Evolutionary conservation across 2,113 vertebrate genomes (phyloP).

Genomic region (Crypturellus undulatus): DNA sequence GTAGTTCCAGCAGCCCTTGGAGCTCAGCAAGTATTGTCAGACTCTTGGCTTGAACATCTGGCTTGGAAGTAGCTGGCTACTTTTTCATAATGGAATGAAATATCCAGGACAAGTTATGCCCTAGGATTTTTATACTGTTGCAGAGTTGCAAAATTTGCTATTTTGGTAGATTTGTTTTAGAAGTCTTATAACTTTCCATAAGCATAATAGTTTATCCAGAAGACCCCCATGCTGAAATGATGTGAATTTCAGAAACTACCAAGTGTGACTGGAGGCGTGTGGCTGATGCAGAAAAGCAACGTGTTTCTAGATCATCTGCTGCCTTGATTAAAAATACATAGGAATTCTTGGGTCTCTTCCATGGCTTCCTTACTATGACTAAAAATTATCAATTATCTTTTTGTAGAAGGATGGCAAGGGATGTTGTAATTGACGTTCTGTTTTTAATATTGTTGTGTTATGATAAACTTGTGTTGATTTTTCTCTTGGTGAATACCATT

Average conservation of each 20-base stretch:
- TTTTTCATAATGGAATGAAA: not conserved
- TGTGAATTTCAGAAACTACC: not conserved
- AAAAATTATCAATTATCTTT: not conserved
- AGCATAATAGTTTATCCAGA: not conserved
- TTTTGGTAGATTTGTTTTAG: not conserved
- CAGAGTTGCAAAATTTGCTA: not conserved
- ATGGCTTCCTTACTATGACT: not conserved
- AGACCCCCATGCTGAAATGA: not conserved
- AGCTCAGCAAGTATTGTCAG: not conserved
- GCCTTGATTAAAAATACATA: not conserved
- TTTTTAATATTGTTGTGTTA: not conserved
- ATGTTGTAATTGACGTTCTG: not conserved
- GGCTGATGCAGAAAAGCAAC: not conserved
- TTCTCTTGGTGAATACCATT: not conserved
- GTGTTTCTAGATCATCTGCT: not conserved
- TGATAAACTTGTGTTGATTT: not conserved
- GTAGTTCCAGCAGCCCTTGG: not conserved
- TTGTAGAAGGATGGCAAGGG: not conserved
- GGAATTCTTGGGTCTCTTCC: not conserved
- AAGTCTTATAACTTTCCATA: not conserved
- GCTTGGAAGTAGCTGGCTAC: not conserved
- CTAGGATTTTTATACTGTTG: not conserved
- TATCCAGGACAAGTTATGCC: not conserved
- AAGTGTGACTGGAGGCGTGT: not conserved
- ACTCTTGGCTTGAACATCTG: not conserved